Percentiles rank a stretch among this genome's conserved stretches.
Conservation (phyloP, 2,888 invertebrate genomes). For the Lithophane ornitopus region DNA sequence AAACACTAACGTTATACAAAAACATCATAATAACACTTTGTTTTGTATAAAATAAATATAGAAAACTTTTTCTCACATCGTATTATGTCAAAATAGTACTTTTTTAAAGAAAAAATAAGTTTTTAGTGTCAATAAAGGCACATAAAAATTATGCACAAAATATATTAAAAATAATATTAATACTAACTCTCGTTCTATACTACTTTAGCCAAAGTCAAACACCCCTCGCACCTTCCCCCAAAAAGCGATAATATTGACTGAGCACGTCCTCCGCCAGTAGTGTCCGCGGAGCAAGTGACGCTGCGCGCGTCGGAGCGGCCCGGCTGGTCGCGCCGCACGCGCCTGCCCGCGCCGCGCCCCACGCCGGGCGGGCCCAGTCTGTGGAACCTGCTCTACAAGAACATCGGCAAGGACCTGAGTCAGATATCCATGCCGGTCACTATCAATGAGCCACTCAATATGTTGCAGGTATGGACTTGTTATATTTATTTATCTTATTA, state of each 20-base stretch:
- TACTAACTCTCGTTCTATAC: background rate
- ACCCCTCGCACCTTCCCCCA: background rate
- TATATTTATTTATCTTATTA: background rate
- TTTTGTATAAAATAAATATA: background rate
- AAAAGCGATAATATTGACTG: background rate
- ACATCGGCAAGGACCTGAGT: constrained; percentile 96
- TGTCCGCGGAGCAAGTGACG: constrained; percentile 77
- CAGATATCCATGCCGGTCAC: constrained; percentile 97
- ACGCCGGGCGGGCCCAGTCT: constrained; percentile 94
- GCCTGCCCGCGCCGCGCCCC: constrained; percentile 93
- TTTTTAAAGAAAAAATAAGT: background rate
- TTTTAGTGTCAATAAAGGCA: background rate
- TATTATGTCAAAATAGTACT: background rate
- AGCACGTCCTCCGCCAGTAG: constrained; percentile 66
- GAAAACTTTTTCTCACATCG: background rate
- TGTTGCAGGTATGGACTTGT: constrained; percentile 92
- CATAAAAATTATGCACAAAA: too few species aligned
- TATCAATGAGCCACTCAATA: constrained; percentile 95
- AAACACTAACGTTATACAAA: background rate
- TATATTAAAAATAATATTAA: too few species aligned
- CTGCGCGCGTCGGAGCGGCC: constrained; percentile 63
- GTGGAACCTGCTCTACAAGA: constrained; percentile 95
- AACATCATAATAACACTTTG: background rate
- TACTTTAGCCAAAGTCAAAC: background rate
- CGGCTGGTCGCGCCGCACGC: constrained; percentile 90